Evolutionary conservation across 2,888 invertebrate genomes (phyloP), one percentile per base, ranked within the genome.

Genomic region (Euspilapteryx auroguttella): DNA sequence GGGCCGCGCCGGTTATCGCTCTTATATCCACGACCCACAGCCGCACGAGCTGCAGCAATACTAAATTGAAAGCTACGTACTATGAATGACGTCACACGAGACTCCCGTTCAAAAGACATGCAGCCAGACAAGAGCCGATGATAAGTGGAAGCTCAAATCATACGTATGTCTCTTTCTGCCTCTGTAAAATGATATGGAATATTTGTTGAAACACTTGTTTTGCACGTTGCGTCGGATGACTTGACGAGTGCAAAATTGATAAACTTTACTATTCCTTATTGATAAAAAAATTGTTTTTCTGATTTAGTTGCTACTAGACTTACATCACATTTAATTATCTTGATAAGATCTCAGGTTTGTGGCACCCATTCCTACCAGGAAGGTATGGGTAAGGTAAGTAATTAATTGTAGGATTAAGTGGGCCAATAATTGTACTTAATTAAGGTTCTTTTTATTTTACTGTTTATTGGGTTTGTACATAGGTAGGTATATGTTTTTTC

Each of bases 51-150:
- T 68, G 62, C 68, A 59, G 45, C 47, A 69, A 71, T 57, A 54
- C 55, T 53, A n/a, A 54, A 76, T 71, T 62, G 57, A 68, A 64
- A 77, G 77, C 77, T 77, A 77, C 77, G 76, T 77, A 76, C 76
- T 65, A 68, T 71, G 64, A 76, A 59, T 63, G 64, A 73, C 76
- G 75, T 69, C 55, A 52, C 40, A n/a, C 41, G 31, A 45, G 42
- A 42, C 47, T 49, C 55, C 54, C 57, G 53, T 49, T 55, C 40
- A 47, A 55, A 66, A 66, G 56, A 61, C 56, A 48, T 61, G 48
- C 41, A 41, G 55, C 51, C 50, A 68, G 68, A 69, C 66, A 49
- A 43, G 42, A 55, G 53, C 48, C 37, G 45, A 42, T 41, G 53
- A 29, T 28, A 49, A 57, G 59, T 53, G 54, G 50, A 53, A 54